Evolutionary conservation across 2,888 invertebrate genomes (phyloP).

Genomic region (Aquatica leii): DNA sequence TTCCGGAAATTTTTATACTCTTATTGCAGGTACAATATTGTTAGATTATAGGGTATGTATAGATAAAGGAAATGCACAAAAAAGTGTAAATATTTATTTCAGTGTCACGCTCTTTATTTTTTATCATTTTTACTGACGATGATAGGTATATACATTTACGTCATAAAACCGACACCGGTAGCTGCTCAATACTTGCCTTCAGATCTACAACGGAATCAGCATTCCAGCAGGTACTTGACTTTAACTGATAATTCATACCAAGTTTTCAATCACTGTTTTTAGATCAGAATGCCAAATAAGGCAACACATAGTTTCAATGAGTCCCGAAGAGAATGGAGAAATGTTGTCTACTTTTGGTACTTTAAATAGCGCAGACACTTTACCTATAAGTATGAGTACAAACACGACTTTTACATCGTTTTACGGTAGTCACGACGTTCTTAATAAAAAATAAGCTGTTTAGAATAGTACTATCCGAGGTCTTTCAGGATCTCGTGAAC

Average conservation of each 20-base stretch:
- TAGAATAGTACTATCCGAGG: conserved; percentile 7
- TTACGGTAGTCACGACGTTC: conserved; percentile 62
- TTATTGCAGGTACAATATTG: conserved; percentile 80
- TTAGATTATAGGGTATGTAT: conserved; percentile 78
- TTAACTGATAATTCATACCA: too few relatives aligned
- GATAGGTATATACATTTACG: conserved; percentile 74
- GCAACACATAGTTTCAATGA: conserved; percentile 56
- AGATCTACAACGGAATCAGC: conserved; percentile 52
- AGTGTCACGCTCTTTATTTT: conserved; percentile 87
- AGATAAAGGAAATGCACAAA: too few relatives aligned
- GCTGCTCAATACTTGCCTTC: conserved; percentile 55
- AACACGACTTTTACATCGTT: conserved; percentile 66
- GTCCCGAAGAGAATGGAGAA: conserved; percentile 60
- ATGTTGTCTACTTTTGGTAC: conserved; percentile 60
- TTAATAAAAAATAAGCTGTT: conserved; percentile 51
- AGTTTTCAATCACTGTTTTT: conserved; percentile 7
- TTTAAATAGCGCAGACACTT: conserved; percentile 60
- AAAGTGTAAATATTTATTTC: conserved; percentile 57
- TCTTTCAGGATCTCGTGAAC: too few relatives aligned
- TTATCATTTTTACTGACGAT: conserved; percentile 80
- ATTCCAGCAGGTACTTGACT: conserved; percentile 54
- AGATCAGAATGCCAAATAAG: conserved; percentile 54
- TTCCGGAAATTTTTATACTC: conserved; percentile 77
- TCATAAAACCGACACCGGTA: conserved; percentile 68
- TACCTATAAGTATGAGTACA: conserved; percentile 63